Base-by-base conservation (phyloP, 2,113 vertebrate genomes). In the Ivindomyrus marchei region DNA sequence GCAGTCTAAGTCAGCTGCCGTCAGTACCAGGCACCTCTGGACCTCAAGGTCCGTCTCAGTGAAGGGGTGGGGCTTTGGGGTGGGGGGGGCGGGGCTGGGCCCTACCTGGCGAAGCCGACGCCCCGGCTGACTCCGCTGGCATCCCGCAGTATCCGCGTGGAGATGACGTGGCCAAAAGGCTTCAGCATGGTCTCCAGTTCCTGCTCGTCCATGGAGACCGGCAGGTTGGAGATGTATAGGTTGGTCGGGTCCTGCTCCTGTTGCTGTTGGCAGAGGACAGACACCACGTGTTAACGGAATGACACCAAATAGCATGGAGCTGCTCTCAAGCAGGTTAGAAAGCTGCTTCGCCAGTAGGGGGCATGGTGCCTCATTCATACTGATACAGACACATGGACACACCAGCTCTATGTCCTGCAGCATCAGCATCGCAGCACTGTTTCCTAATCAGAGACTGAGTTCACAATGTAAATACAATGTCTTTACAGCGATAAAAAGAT, bases 231-330 rank as follows among this genome's bases (percentile, higher is more conserved):
- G 94, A 97, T 97, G 95, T 97, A 97, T 50, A 97, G 94, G 92
- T 97, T 97, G 90, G 97, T 97, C 91, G 97, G 97, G 90, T 97
- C 97, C 95, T 97, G 97, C 89, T 97, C 97, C 95, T 97, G 97
- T 97, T 97, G 97, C 97, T 97, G 92, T 2, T 45, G 92, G 70
- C 31, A 31, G 88, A 74, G 70, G 49, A 74, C 5, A 46, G 80
- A 84, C 70, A 17, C 31, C 31, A 7, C 0, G 4, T 19, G 70
- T 77, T 19, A 77, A 39, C 13, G 17, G 27, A 77, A 10, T 36
- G 70, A 74, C 70, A 17, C 27, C 27, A 2, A 39, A 74, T 7
- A 74, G 31, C 70, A 39, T 4, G 27, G 70, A 74, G 1, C 36
- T 39, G 31, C 3, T 74, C 6, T 74, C 11, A 74, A 27, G 56